These are phyloP conservation scores for Cryptus viduatorius DNA, from an alignment of 2,888 invertebrate genomes.

Conservation along the genomic window DNA sequence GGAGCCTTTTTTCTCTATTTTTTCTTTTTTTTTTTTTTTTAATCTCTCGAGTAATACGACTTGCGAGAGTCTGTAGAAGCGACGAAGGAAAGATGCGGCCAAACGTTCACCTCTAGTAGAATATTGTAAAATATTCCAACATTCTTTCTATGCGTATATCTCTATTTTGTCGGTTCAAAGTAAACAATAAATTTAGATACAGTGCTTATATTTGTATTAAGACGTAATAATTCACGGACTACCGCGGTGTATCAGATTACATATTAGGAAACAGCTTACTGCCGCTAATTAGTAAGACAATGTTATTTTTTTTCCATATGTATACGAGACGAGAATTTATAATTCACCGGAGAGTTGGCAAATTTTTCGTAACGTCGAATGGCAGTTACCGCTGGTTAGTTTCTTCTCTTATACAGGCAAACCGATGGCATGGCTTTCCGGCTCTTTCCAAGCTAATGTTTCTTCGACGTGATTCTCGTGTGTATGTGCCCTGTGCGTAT, in stretches of 20 bases:
- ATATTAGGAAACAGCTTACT: constrained; percentile 66
- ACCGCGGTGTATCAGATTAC: constrained; percentile 59
- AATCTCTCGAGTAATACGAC: constrained; percentile 32
- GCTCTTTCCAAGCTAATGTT: constrained; percentile 20
- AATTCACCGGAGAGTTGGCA: constrained; percentile 57
- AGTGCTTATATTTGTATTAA: constrained; percentile 34
- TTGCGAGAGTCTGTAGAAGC: constrained; percentile 10
- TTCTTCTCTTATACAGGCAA: not conserved
- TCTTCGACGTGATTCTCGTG: constrained; percentile 7
- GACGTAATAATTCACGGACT: constrained; percentile 59
- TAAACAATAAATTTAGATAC: constrained; percentile 41
- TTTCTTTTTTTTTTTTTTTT: constrained; percentile 20
- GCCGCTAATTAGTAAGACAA: constrained; percentile 67
- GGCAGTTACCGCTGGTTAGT: constrained; percentile 5
- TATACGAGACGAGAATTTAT: constrained; percentile 56
- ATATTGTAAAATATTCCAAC: constrained; percentile 21
- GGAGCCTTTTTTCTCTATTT: constrained; percentile 61
- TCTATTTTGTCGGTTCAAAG: constrained; percentile 6
- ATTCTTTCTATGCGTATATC: not conserved
- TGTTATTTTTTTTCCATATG: constrained; percentile 49
- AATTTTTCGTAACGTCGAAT: constrained; percentile 56
- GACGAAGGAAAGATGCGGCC: constrained; percentile 11
- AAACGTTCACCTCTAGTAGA: not conserved
- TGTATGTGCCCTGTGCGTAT: not conserved
- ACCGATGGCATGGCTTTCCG: constrained; percentile 41